Evolutionary conservation across 2,797 vertebrate genomes (phyloP).

Genomic region (Manis crassicaudata): DNA sequence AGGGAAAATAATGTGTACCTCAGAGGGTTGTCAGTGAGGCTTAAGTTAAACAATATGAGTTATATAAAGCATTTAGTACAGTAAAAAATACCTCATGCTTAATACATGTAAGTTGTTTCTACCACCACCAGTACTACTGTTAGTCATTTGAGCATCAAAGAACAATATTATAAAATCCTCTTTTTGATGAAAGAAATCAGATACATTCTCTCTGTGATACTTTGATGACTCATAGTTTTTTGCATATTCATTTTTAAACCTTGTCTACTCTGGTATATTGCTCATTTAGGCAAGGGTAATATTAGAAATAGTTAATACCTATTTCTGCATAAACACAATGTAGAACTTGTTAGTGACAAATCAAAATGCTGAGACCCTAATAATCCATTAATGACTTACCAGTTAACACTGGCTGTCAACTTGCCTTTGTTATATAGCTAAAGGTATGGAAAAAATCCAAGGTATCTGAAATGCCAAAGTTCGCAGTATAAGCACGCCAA

Average conservation of each 20-base stretch:
- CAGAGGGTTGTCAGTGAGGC: background rate
- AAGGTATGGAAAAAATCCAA: background rate
- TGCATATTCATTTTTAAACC: background rate
- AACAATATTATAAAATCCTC: background rate
- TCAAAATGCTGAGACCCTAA: background rate
- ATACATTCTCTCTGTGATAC: background rate
- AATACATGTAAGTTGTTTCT: background rate
- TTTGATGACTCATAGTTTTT: background rate
- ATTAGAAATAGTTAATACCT: background rate
- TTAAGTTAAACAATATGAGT: background rate
- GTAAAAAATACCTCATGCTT: background rate
- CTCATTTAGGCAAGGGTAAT: background rate
- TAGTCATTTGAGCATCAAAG: background rate
- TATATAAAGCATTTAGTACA: background rate
- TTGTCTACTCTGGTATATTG: background rate
- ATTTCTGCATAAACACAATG: background rate
- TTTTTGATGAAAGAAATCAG: conserved; percentile 9
- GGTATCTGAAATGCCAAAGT: background rate
- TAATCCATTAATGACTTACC: background rate
- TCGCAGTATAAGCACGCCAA: background rate
- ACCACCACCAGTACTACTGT: background rate
- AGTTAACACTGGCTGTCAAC: background rate
- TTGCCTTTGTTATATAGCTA: background rate
- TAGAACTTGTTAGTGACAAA: background rate
- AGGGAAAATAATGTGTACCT: background rate